A percentile compares a stretch with the other conserved stretches of the same genome.
These are phyloP conservation scores for Meloe dianella DNA, from an alignment of 2,888 invertebrate species.

Conservation along the genomic window DNA sequence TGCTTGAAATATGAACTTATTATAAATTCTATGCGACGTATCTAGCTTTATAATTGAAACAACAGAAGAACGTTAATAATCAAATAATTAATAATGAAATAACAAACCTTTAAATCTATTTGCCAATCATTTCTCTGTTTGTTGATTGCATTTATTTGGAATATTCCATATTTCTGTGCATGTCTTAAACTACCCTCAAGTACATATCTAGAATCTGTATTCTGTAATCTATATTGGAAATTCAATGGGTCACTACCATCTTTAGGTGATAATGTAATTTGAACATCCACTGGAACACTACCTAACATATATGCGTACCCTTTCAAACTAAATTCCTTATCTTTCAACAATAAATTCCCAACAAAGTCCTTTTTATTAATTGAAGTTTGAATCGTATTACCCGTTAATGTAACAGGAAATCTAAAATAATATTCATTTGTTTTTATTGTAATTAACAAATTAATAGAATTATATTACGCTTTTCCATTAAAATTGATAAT, in stretches of 20 bases:
- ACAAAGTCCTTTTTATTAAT: slow-evolving; percentile 48
- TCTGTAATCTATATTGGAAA: slow-evolving; percentile 55
- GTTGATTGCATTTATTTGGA: slow-evolving; percentile 54
- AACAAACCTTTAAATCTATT: slow-evolving; percentile 54
- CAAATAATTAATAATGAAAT: slow-evolving; percentile 20
- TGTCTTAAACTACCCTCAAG: slow-evolving; percentile 52
- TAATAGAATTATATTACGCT: slow-evolving; percentile 40
- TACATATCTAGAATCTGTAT: slow-evolving; percentile 46
- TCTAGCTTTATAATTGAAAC: slow-evolving; percentile 48
- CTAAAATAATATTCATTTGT: slow-evolving; percentile 39
- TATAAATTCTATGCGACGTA: slow-evolving; percentile 51
- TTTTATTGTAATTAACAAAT: not conserved
- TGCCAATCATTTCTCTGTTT: slow-evolving; percentile 58
- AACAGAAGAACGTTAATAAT: slow-evolving; percentile 13
- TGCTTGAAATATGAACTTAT: slow-evolving; percentile 48
- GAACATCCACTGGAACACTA: slow-evolving; percentile 56
- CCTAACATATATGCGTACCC: slow-evolving; percentile 58
- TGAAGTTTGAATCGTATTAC: slow-evolving; percentile 39
- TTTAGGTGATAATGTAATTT: slow-evolving; percentile 59
- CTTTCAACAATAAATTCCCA: slow-evolving; percentile 59
- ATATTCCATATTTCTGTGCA: slow-evolving; percentile 59
- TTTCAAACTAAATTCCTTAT: slow-evolving; percentile 56
- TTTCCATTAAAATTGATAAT: slow-evolving; percentile 49
- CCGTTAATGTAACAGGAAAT: slow-evolving; percentile 45
- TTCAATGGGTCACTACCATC: slow-evolving; percentile 54